Conservation (phyloP, 64 coral and sea anemone genomes). For the Pocillopora verrucosa region DNA sequence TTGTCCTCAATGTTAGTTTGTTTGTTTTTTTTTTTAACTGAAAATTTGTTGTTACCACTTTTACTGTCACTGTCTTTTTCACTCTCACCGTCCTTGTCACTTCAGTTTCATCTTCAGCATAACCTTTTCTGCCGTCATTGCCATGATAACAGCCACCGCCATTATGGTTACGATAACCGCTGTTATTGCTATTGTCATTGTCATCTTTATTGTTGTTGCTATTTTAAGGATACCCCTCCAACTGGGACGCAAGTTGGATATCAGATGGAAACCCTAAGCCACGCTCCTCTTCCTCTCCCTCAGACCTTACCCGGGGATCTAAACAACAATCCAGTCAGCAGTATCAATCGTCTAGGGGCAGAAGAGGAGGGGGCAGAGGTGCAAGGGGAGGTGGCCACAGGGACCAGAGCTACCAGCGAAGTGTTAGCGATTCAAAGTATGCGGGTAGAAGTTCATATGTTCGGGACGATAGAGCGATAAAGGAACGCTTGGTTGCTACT, state of each 20-base stretch:
- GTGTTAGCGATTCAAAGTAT: constrained; percentile 36
- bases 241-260: constrained; percentile 42
- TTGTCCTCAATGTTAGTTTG: too few relatives aligned
- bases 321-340: neutral
- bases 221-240: neutral
- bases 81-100: too few relatives aligned
- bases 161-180: too few relatives aligned
- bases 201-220: too few relatives aligned
- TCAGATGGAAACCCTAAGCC: constrained; percentile 4
- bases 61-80: too few relatives aligned
- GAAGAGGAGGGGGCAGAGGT: neutral
- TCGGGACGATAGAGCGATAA: neutral
- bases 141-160: too few relatives aligned
- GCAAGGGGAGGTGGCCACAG: neutral
- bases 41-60: too few relatives aligned
- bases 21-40: too few relatives aligned
- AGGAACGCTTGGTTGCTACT: neutral
- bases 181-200: too few relatives aligned
- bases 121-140: too few relatives aligned
- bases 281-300: neutral
- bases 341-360: constrained; percentile 1
- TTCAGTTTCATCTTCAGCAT: too few relatives aligned
- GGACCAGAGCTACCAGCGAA: constrained; percentile 5
- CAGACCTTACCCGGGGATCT: neutral
- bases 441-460: neutral